phyloP scores from a whole-genome alignment of 2,797 vertebrate species.

The Nyctalus aviator region DNA sequence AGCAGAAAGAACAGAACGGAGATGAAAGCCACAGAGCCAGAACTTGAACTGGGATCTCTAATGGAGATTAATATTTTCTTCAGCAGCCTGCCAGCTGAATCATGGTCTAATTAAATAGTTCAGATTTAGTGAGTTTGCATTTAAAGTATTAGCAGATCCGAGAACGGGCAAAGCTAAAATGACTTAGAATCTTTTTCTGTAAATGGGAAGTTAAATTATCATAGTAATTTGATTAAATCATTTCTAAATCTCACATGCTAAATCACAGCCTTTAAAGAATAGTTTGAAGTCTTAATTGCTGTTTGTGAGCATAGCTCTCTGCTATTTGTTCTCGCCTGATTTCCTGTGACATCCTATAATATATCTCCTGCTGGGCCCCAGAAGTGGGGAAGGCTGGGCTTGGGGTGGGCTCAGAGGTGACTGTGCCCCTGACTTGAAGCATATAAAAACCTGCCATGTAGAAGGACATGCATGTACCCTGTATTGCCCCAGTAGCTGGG shows the following conservation, averaged over 20 bases:
- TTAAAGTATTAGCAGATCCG: conserved; percentile 84
- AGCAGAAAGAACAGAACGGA: conserved; percentile 75
- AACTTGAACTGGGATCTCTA: conserved; percentile 86
- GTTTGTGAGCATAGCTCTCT: conserved; percentile 79
- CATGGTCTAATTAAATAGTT: conserved; percentile 87
- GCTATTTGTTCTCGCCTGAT: conserved; percentile 78
- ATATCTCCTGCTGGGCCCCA: conserved; percentile 59
- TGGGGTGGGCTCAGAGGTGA: not conserved
- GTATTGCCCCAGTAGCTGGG: not conserved
- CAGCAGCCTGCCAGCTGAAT: conserved; percentile 86
- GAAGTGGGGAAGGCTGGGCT: not conserved
- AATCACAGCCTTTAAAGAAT: conserved; percentile 84
- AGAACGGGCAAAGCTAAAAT: conserved; percentile 84
- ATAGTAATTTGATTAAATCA: conserved; percentile 87
- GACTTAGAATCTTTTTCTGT: conserved; percentile 86
- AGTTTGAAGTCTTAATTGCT: conserved; percentile 86
- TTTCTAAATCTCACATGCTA: conserved; percentile 86
- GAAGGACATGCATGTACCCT: not conserved
- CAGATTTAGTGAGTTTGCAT: conserved; percentile 88
- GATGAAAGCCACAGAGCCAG: conserved; percentile 80
- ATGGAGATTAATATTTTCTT: conserved; percentile 88
- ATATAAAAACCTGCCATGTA: not conserved
- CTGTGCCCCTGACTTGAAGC: not conserved
- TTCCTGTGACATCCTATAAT: conserved; percentile 78
- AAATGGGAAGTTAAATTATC: conserved; percentile 88